These are phyloP conservation scores for Coranthus polyacanthus DNA, from an alignment of 2,797 vertebrate species.

Conservation along the genomic window DNA sequence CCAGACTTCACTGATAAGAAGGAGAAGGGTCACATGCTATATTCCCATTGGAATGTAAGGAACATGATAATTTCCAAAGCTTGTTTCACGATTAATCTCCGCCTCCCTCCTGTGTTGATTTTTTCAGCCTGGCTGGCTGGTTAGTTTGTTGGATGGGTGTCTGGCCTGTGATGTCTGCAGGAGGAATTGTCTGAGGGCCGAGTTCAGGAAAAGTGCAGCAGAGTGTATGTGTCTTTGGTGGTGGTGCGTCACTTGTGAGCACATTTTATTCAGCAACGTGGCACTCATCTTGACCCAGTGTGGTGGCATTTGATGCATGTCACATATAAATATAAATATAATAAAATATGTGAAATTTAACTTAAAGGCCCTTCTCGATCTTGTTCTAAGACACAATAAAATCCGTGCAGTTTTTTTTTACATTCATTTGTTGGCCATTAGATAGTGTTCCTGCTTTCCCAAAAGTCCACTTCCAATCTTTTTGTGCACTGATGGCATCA, in stretches of 20 bases:
- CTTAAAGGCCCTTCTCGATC: too few relatives aligned
- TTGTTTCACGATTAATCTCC: slow-evolving; percentile 67
- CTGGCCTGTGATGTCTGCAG: slow-evolving; percentile 47
- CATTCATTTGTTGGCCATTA: too few relatives aligned
- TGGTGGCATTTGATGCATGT: slow-evolving; percentile 7
- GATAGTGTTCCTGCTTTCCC: too few relatives aligned
- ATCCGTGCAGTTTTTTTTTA: too few relatives aligned
- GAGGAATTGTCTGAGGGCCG: slow-evolving; percentile 58
- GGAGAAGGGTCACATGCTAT: slow-evolving; percentile 55
- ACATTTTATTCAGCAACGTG: slow-evolving; percentile 55
- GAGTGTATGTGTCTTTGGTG: slow-evolving; percentile 12
- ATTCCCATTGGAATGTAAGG: slow-evolving; percentile 75
- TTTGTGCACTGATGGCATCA: too few relatives aligned
- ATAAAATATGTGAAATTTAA: slow-evolving; percentile 13
- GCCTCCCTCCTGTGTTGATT: slow-evolving; percentile 66
- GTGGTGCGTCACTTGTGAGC: slow-evolving; percentile 28
- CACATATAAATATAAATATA: slow-evolving; percentile 23
- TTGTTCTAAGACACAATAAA: too few relatives aligned
- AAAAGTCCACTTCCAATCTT: too few relatives aligned
- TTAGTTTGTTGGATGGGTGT: slow-evolving; percentile 59
- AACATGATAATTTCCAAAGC: slow-evolving; percentile 69
- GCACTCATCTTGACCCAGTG: slow-evolving; percentile 24
- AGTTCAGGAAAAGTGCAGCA: slow-evolving; percentile 76
- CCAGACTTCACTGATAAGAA: slow-evolving; percentile 78
- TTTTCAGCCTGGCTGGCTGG: slow-evolving; percentile 53